Percentiles rank a stretch among this genome's conserved stretches.
Conservation (phyloP, 1,140 invertebrate species). For the Drosophila kohkoa region DNA sequence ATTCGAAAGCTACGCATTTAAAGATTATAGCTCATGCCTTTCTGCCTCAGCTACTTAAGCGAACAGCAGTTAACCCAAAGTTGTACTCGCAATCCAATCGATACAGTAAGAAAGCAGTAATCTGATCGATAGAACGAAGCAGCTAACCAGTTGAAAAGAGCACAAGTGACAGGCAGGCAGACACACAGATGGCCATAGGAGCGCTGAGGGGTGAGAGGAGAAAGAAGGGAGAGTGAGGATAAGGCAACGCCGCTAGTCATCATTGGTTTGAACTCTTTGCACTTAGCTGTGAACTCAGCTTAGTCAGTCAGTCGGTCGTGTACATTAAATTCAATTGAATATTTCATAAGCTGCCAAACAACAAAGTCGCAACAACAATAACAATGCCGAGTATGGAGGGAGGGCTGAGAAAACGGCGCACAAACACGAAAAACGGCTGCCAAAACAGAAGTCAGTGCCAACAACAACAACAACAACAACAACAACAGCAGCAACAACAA, state of each 20-base stretch:
- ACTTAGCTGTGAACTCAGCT: constrained; percentile 52
- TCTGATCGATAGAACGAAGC: constrained; percentile 5
- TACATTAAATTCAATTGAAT: constrained; percentile 73
- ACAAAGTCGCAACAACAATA: constrained; percentile 49
- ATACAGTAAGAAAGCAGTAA: not conserved
- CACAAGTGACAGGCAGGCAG: constrained; percentile 22
- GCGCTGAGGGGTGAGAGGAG: not conserved
- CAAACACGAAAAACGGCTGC: constrained; percentile 57
- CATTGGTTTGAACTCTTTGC: constrained; percentile 46
- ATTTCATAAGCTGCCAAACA: constrained; percentile 69
- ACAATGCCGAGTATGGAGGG: constrained; percentile 5
- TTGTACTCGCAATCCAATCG: not conserved
- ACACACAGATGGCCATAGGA: not conserved
- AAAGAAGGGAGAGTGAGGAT: not conserved
- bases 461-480: constrained; percentile 19
- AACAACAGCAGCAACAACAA: constrained; percentile 18
- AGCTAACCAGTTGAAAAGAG: constrained; percentile 7
- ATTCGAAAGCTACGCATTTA: not conserved
- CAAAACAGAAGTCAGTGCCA: constrained; percentile 47
- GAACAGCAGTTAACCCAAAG: not conserved
- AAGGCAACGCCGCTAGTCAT: constrained; percentile 11
- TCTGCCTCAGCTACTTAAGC: not conserved
- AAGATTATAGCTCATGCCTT: not conserved
- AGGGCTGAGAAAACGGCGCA: constrained; percentile 29
- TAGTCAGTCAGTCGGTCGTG: constrained; percentile 67